phyloP scores from a whole-genome alignment of 2,888 invertebrate species.

The Megaustenia siamemsis region DNA sequence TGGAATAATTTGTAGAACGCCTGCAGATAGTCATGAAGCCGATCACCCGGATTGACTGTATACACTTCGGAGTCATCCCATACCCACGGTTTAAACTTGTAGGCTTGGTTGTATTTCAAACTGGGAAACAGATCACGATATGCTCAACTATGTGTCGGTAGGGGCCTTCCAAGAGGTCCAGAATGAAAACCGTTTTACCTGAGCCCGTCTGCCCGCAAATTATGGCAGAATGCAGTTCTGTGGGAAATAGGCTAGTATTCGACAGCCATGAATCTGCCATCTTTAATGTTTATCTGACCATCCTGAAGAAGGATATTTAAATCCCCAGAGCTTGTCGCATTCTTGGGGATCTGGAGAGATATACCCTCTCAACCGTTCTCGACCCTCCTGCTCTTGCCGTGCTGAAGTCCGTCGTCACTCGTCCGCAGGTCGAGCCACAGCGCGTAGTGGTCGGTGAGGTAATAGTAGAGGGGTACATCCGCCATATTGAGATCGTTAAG shows the following conservation, averaged over 20 bases:
- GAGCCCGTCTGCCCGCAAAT: not conserved
- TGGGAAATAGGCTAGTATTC: not conserved
- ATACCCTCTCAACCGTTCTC: constrained; percentile 12
- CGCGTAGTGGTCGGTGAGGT: not conserved
- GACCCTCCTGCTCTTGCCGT: not conserved
- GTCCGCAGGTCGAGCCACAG: not conserved
- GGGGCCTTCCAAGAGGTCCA: constrained; percentile 18
- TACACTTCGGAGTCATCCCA: constrained; percentile 14
- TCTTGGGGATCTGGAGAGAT: not conserved
- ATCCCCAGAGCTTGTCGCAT: not conserved
- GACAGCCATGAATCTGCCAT: not conserved
- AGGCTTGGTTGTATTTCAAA: not conserved
- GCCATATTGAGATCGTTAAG: not conserved
- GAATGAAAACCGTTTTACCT: not conserved
- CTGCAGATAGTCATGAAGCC: not conserved
- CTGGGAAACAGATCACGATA: not conserved
- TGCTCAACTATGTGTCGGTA: not conserved
- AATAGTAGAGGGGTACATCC: not conserved
- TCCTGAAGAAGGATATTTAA: not conserved
- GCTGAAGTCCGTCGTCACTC: not conserved
- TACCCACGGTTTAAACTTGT: not conserved
- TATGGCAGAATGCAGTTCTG: not conserved
- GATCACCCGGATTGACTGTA: not conserved
- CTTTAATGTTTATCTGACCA: not conserved
- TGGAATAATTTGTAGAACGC: not conserved